These are phyloP conservation scores for Oligia latruncula DNA, from an alignment of 2,888 invertebrate species.

Conservation along the genomic window DNA sequence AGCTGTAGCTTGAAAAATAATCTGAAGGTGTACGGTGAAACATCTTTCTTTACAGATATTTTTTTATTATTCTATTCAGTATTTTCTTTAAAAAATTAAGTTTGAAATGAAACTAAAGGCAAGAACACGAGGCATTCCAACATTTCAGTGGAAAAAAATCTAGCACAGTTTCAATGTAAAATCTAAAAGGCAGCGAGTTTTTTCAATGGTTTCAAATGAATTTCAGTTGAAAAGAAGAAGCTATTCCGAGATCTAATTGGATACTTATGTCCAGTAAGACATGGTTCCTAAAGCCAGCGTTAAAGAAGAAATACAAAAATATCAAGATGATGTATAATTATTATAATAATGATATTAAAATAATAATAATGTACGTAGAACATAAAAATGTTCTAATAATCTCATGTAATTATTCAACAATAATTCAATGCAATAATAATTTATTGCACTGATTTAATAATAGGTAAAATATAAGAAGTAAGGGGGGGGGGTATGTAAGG, in stretches of 20 bases:
- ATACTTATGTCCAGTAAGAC: not conserved
- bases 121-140: not conserved
- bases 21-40: not conserved
- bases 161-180: not conserved
- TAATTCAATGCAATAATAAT: no score
- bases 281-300: not conserved
- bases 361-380: no score
- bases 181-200: not conserved
- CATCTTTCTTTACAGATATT: not conserved
- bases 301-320: not conserved
- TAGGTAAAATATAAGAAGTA: no score
- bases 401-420: no score
- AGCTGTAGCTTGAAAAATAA: not conserved
- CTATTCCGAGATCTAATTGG: no score
- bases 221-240: not conserved
- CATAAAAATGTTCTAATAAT: no score
- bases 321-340: no score
- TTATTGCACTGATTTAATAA: no score
- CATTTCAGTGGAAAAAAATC: not conserved
- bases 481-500: no score
- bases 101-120: not conserved
- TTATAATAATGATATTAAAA: no score
- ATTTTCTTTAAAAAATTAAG: not conserved
- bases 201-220: not conserved
- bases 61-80: not conserved